A percentile compares a stretch with the other conserved stretches of the same genome.
These are phyloP conservation scores for Petrocephalus schoutedeni DNA, from an alignment of 2,797 vertebrate genomes.

Conservation along the genomic window DNA sequence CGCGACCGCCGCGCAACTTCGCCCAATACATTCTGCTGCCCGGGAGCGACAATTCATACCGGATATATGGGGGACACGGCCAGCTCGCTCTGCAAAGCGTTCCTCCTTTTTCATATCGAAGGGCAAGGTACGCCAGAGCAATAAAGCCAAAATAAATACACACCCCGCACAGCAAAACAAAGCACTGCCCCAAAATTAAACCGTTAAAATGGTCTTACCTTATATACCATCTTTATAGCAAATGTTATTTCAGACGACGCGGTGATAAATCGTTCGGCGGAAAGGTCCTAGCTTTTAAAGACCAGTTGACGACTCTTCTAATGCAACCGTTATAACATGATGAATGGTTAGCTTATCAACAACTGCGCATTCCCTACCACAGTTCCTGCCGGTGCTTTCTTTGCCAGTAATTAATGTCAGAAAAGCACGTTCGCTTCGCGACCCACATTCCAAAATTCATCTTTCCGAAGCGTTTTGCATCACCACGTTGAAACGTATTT, in stretches of 20 bases:
- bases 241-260: constrained; percentile 3
- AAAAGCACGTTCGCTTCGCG: neutral
- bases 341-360: neutral
- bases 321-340: neutral
- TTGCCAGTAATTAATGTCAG: neutral
- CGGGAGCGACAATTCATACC: neutral
- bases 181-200: neutral
- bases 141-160: neutral
- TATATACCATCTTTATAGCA: neutral
- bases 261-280: neutral
- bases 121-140: neutral
- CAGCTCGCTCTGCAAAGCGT: neutral
- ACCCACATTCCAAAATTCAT: neutral
- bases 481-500: neutral
- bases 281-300: neutral
- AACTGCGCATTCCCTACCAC: neutral
- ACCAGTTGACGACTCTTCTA: neutral
- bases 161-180: neutral
- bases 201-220: neutral
- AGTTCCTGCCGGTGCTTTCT: neutral
- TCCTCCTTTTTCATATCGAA: neutral
- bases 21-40: neutral
- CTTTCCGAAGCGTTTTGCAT: neutral
- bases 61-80: neutral
- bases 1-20: neutral